phyloP scores from a whole-genome alignment of 35 echinoderm and acorn worm genomes.

The Ophiothrix spiculata region DNA sequence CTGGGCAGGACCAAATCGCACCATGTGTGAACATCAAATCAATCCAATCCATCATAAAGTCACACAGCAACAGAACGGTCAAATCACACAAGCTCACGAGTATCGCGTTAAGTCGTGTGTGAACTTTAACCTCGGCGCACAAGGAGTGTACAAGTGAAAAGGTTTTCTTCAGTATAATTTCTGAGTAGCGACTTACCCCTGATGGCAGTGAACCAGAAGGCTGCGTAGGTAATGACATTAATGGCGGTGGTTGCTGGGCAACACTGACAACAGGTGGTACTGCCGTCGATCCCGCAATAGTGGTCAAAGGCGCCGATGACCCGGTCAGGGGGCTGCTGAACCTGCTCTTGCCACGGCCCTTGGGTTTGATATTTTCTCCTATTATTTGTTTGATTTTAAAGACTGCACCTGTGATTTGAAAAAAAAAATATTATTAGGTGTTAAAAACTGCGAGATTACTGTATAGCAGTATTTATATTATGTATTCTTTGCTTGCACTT shows the following conservation, averaged over 20 bases:
- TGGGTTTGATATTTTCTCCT: constrained; percentile 41
- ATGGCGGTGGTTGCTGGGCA: constrained; percentile 22
- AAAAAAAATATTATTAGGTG: neutral
- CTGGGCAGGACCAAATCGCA: too few species aligned
- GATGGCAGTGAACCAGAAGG: constrained; percentile 12
- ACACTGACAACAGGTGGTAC: neutral
- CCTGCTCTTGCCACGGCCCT: constrained; percentile 33
- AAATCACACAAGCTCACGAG: too few species aligned
- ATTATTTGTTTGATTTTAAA: constrained; percentile 68
- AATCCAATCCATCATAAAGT: too few species aligned
- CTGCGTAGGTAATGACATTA: constrained; percentile 31
- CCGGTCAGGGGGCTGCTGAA: constrained; percentile 7
- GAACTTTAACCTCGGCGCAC: too few species aligned
- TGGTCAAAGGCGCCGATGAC: neutral
- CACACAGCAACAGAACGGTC: too few species aligned
- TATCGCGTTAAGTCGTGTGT: too few species aligned
- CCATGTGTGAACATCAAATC: too few species aligned
- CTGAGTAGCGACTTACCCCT: constrained; percentile 42
- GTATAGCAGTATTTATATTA: too few species aligned
- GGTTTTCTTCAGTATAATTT: too few species aligned
- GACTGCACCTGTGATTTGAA: constrained; percentile 53
- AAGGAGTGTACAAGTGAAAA: too few species aligned
- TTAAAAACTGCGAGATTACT: too few species aligned
- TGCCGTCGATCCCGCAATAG: neutral
- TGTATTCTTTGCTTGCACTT: too few species aligned